A percentile compares a stretch with the other conserved stretches of the same genome.
Evolutionary conservation across 2,888 invertebrate species (phyloP).

Genomic region (Eucera pruinosa): DNA sequence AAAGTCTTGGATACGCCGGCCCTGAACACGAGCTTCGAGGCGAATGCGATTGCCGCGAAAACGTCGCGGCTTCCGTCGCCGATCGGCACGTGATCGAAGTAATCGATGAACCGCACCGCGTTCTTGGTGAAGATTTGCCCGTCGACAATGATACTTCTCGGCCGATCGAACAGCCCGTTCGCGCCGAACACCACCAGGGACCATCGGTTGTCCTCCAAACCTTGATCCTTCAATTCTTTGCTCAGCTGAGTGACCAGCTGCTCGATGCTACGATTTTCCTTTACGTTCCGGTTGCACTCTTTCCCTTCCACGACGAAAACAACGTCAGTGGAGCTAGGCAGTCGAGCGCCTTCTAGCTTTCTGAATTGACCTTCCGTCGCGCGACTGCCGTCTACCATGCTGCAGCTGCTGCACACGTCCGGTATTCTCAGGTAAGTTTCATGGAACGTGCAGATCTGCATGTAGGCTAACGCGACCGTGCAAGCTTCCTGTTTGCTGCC

Average conservation of each 20-base stretch:
- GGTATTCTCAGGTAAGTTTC: slow-evolving; percentile 93
- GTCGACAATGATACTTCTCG: slow-evolving; percentile 90
- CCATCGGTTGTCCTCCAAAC: slow-evolving; percentile 90
- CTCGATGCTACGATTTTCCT: slow-evolving; percentile 89
- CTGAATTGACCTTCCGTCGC: slow-evolving; percentile 92
- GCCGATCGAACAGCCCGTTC: slow-evolving; percentile 88
- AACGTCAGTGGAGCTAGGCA: slow-evolving; percentile 91
- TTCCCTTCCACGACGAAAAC: slow-evolving; percentile 96
- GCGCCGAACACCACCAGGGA: slow-evolving; percentile 94
- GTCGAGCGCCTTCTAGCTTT: slow-evolving; percentile 86
- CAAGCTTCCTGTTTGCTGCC: slow-evolving; percentile 87
- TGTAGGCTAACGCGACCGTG: slow-evolving; percentile 92
- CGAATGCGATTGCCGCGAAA: slow-evolving; percentile 90
- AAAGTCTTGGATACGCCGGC: slow-evolving; percentile 94
- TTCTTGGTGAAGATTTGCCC: slow-evolving; percentile 89
- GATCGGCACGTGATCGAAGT: slow-evolving; percentile 89
- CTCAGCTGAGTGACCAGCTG: slow-evolving; percentile 88
- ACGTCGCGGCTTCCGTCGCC: slow-evolving; percentile 89
- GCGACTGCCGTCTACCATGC: slow-evolving; percentile 87
- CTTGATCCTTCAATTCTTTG: slow-evolving; percentile 88
- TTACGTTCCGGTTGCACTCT: slow-evolving; percentile 90
- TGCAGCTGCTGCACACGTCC: slow-evolving; percentile 92
- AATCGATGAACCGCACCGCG: slow-evolving; percentile 85
- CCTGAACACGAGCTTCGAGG: slow-evolving; percentile 90
- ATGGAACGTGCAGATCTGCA: slow-evolving; percentile 90